A percentile compares a stretch with the other conserved stretches of the same genome.
phyloP scores from a whole-genome alignment of 1,140 invertebrate species.

The Laupala kohalensis region DNA sequence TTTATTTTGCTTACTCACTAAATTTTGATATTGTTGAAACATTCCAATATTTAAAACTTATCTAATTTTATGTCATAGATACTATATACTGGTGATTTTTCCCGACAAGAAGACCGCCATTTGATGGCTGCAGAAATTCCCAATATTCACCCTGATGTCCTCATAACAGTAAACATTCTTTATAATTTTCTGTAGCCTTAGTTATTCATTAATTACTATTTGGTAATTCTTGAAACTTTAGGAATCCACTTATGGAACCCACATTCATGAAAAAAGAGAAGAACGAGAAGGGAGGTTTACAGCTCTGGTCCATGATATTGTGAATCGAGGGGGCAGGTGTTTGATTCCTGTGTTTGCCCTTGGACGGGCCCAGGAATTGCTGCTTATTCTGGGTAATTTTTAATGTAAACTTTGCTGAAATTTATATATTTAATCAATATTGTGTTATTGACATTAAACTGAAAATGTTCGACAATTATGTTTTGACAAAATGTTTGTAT shows the following conservation, averaged over 20 bases:
- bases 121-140: conserved; percentile 99
- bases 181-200: conserved; percentile 4
- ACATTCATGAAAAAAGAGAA: conserved; percentile 96
- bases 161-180: conserved; percentile 63
- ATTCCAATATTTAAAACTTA: not conserved
- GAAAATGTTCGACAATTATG: not conserved
- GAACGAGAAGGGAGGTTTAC: conserved; percentile 93
- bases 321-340: conserved; percentile 87
- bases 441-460: not conserved
- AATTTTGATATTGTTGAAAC: not conserved
- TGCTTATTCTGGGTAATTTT: conserved; percentile 70
- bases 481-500: not conserved
- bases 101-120: conserved; percentile 95
- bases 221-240: conserved; percentile 21
- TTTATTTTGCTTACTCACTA: not conserved
- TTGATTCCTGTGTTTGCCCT: conserved; percentile 98
- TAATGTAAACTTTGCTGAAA: not conserved
- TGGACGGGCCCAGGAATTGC: conserved; percentile 90
- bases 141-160: conserved; percentile 84
- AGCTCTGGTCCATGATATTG: conserved; percentile 88
- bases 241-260: conserved; percentile 98
- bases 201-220: conserved; percentile 11
- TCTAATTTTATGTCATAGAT: conserved; percentile 41
- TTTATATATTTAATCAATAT: not conserved
- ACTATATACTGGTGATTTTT: conserved; percentile 97